Percentiles rank a stretch among this genome's conserved stretches.
These are phyloP conservation scores for Perognathus longimembris DNA, from an alignment of 2,113 vertebrate genomes.

Conservation along the genomic window DNA sequence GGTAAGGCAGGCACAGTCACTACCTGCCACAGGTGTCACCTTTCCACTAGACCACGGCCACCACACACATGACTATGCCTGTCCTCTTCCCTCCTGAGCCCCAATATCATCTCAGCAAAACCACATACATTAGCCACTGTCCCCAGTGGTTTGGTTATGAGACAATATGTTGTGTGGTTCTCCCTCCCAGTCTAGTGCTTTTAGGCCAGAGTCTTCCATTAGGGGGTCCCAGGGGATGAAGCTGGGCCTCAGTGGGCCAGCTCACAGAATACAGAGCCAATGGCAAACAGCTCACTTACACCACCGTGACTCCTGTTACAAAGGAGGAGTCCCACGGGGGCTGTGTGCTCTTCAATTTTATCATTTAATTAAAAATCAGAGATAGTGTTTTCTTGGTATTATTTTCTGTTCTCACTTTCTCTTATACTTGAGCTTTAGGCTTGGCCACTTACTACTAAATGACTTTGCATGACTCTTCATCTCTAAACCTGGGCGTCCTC, in stretches of 20 bases:
- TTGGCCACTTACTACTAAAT: neutral
- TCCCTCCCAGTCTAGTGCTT: neutral
- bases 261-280: neutral
- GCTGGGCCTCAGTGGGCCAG: neutral
- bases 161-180: neutral
- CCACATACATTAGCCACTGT: too few species aligned
- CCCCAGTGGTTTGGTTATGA: neutral
- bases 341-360: neutral
- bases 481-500: neutral
- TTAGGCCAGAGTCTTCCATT: neutral
- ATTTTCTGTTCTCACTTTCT: slow-evolving; percentile 10
- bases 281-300: neutral
- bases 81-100: neutral
- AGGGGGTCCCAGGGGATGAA: neutral
- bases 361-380: neutral
- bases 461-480: neutral
- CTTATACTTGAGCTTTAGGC: neutral
- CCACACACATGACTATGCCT: neutral
- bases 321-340: neutral
- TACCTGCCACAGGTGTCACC: neutral
- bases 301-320: neutral
- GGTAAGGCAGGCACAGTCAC: neutral
- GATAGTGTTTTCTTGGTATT: neutral
- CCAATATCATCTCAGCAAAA: neutral
- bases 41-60: neutral